phyloP scores from a whole-genome alignment of 2,888 invertebrate genomes.

The Tolmerus cingulatus region DNA sequence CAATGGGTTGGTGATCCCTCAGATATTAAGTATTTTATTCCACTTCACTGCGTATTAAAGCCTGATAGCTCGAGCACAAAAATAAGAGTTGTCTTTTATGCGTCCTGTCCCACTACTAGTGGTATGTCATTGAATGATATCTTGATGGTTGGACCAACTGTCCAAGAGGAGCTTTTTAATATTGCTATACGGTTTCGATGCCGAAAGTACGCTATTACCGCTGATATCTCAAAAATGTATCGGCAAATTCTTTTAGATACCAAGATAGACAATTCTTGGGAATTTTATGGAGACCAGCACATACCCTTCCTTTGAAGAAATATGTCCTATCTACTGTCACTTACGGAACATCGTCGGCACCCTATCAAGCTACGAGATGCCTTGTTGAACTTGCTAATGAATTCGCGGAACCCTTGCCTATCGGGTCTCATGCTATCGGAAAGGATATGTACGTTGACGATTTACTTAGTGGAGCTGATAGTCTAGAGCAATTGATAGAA shows the following conservation, averaged over 20 bases:
- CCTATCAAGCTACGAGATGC: neutral
- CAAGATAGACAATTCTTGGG: neutral
- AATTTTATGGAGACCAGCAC: neutral
- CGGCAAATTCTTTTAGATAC: neutral
- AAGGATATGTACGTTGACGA: neutral
- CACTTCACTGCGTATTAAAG: neutral
- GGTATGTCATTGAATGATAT: neutral
- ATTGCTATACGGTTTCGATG: neutral
- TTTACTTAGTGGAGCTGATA: neutral
- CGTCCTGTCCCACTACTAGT: neutral
- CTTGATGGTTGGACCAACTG: neutral
- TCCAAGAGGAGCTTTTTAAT: neutral
- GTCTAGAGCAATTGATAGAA: neutral
- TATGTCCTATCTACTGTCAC: neutral
- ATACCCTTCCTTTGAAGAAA: neutral
- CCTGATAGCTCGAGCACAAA: neutral
- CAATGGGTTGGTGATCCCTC: neutral
- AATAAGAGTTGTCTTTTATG: neutral
- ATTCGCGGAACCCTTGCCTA: neutral
- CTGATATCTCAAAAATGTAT: neutral
- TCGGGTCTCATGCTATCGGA: neutral
- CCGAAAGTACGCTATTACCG: neutral
- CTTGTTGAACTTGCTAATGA: neutral
- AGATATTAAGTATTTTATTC: neutral
- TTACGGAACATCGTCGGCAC: neutral